phyloP scores from a whole-genome alignment of 2,113 vertebrate species.

The Polyodon spathula region DNA sequence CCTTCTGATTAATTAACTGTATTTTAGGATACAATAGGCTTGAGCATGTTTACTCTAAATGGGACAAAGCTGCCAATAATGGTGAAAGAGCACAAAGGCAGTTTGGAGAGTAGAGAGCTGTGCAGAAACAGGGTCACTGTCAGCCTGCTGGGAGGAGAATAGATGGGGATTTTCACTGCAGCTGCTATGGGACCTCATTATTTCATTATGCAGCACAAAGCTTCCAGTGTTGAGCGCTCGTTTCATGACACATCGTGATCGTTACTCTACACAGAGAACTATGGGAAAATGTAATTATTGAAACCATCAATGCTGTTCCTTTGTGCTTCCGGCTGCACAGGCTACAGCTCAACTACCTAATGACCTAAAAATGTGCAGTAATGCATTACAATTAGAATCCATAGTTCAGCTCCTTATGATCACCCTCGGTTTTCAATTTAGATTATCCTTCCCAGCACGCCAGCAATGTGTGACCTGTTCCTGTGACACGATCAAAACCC shows the following conservation, averaged over 20 bases:
- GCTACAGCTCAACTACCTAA: neutral
- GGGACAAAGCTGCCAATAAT: neutral
- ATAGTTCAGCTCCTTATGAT: too few species aligned
- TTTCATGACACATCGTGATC: neutral
- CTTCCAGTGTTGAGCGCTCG: slow-evolving; percentile 5
- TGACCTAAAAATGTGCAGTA: neutral
- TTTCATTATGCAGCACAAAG: slow-evolving; percentile 6
- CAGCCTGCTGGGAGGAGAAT: neutral
- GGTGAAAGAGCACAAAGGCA: neutral
- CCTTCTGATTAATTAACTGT: neutral
- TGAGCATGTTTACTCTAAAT: neutral
- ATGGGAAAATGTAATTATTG: slow-evolving; percentile 7
- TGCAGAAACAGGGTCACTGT: neutral
- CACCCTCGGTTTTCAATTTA: too few species aligned
- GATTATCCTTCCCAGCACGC: too few species aligned
- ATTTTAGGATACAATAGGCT: neutral
- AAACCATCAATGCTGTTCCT: neutral
- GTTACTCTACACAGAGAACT: neutral
- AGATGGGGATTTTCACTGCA: neutral
- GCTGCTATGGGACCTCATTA: slow-evolving; percentile 7
- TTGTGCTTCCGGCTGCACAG: neutral
- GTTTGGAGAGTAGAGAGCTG: neutral
- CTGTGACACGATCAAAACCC: too few species aligned
- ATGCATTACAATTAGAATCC: too few species aligned
- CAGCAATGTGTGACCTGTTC: too few species aligned